Conservation (phyloP, 2,797 vertebrate species). For the Rhabdophis nuchalis region DNA sequence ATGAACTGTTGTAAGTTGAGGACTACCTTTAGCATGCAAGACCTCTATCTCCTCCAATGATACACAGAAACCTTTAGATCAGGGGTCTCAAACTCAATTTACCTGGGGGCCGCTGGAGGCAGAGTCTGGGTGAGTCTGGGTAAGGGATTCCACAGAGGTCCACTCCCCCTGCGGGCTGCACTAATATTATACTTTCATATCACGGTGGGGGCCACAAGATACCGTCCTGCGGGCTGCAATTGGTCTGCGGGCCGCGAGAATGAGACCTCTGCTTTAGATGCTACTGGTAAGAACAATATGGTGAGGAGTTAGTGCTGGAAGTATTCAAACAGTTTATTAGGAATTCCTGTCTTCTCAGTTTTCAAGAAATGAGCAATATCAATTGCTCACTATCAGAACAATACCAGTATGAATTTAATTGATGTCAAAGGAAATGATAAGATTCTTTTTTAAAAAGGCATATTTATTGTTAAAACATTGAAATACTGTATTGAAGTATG, state of each 20-base stretch:
- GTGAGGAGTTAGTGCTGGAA: neutral
- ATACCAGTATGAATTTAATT: neutral
- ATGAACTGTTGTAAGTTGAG: neutral
- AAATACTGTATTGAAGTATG: neutral
- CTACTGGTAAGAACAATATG: neutral
- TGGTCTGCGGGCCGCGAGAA: too few relatives aligned
- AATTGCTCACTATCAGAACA: neutral
- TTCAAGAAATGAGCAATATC: neutral
- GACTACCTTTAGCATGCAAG: neutral
- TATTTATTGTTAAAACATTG: neutral
- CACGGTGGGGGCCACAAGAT: too few relatives aligned
- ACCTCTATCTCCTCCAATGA: neutral
- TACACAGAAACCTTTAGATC: neutral
- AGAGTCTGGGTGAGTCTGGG: too few relatives aligned
- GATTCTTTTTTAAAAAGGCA: neutral
- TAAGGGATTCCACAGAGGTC: too few relatives aligned
- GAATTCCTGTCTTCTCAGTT: neutral
- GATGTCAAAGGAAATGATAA: neutral
- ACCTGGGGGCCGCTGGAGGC: too few relatives aligned
- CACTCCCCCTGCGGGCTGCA: too few relatives aligned
- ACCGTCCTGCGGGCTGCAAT: too few relatives aligned
- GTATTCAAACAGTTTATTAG: neutral
- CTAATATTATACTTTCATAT: too few relatives aligned
- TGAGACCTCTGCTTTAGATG: too few relatives aligned
- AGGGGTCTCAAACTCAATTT: too few relatives aligned